Percentiles rank a stretch among this genome's conserved stretches.
These are phyloP conservation scores for Cartodere bifasciata DNA, from an alignment of 2,888 invertebrate genomes.

Conservation along the genomic window DNA sequence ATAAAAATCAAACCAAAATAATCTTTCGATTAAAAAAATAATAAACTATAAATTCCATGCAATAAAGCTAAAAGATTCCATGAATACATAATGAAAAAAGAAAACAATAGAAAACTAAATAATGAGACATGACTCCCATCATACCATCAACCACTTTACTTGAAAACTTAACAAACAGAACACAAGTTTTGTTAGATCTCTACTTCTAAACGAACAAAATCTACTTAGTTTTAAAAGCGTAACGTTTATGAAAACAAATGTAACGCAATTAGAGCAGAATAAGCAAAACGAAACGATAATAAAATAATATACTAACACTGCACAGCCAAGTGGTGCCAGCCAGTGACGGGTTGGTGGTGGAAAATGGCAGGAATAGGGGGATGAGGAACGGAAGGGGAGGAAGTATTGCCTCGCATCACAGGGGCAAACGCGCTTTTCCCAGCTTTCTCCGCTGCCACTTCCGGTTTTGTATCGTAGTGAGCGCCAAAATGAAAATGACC, in stretches of 20 bases:
- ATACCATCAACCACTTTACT: too few relatives aligned
- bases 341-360: slow-evolving; percentile 37
- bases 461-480: slow-evolving; percentile 23
- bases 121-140: too few relatives aligned
- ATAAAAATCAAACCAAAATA: too few relatives aligned
- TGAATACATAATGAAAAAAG: too few relatives aligned
- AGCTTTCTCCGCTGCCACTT: slow-evolving; percentile 11
- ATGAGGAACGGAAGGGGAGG: slow-evolving; percentile 40
- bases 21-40: too few relatives aligned
- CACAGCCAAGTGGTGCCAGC: slow-evolving; percentile 52
- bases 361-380: slow-evolving; percentile 39
- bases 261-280: slow-evolving; percentile 26
- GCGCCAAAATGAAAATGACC: slow-evolving; percentile 31
- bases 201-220: slow-evolving; percentile 24
- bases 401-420: slow-evolving; percentile 37
- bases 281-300: slow-evolving; percentile 27
- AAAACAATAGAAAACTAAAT: too few relatives aligned
- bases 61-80: too few relatives aligned
- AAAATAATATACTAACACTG: slow-evolving; percentile 49
- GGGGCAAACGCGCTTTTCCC: slow-evolving; percentile 46
- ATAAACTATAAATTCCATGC: too few relatives aligned
- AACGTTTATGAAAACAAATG: slow-evolving; percentile 30
- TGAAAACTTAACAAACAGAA: too few relatives aligned
- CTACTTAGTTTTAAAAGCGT: slow-evolving; percentile 29
- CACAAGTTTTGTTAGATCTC: slow-evolving; percentile 25